Evolutionary conservation across 1,140 invertebrate species (phyloP).

Genomic region (Drosophila ficusphila): DNA sequence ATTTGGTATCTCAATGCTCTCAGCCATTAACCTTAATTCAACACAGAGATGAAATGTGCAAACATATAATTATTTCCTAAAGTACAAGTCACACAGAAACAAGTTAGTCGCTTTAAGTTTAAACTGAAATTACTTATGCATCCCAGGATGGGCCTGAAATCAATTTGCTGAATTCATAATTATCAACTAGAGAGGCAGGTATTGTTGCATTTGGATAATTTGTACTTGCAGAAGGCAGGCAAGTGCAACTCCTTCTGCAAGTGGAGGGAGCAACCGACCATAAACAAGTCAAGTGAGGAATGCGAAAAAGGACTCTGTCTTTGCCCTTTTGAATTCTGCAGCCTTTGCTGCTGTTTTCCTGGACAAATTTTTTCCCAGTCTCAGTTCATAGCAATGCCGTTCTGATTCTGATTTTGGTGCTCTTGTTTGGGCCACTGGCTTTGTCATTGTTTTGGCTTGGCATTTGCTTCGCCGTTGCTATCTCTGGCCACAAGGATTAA

Average conservation of each 20-base stretch:
- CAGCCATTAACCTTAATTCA: background rate
- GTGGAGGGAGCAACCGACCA: conserved; percentile 69
- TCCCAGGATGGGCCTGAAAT: background rate
- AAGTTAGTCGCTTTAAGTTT: background rate
- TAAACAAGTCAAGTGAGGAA: conserved; percentile 60
- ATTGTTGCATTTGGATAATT: conserved; percentile 37
- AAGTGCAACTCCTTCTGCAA: conserved; percentile 59
- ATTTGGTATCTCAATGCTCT: background rate
- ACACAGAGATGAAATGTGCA: background rate
- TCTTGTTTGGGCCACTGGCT: conserved; percentile 54
- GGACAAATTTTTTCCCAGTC: conserved; percentile 31
- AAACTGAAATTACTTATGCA: background rate
- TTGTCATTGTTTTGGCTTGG: conserved; percentile 54
- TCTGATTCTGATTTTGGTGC: conserved; percentile 29
- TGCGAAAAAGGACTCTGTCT: conserved; percentile 39
- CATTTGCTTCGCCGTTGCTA: conserved; percentile 36
- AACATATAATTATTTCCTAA: background rate
- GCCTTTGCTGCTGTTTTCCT: conserved; percentile 12
- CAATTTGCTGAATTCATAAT: conserved; percentile 31
- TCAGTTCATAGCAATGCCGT: conserved; percentile 5
- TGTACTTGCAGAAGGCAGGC: conserved; percentile 36
- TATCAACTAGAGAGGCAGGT: conserved; percentile 1
- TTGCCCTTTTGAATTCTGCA: conserved; percentile 13
- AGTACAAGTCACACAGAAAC: background rate
- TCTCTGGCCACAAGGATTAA: conserved; percentile 57